phyloP scores from a whole-genome alignment of 2,888 invertebrate species.

The Chymomyza procnemis region DNA sequence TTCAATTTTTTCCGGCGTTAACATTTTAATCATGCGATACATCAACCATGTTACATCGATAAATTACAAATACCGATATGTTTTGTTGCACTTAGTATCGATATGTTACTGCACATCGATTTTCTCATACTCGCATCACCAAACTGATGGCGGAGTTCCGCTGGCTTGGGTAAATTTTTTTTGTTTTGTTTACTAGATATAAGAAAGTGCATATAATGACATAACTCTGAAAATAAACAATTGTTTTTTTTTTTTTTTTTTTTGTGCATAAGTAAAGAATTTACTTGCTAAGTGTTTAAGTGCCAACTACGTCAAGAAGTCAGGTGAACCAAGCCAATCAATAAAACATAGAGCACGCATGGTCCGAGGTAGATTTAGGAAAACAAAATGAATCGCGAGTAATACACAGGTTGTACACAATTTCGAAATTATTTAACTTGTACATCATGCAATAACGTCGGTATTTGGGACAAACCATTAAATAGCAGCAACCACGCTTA shows the following conservation, averaged over 20 bases:
- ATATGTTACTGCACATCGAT: neutral
- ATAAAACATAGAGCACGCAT: neutral
- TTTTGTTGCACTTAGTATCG: neutral
- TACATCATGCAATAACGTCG: neutral
- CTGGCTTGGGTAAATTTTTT: slow-evolving; percentile 37
- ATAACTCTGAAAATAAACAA: neutral
- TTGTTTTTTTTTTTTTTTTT: slow-evolving; percentile 53
- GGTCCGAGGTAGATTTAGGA: neutral
- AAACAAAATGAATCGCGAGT: slow-evolving; percentile 15
- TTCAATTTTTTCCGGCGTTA: neutral
- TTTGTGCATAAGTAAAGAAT: slow-evolving; percentile 64
- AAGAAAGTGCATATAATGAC: neutral
- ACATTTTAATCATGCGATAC: neutral
- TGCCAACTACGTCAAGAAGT: slow-evolving; percentile 38
- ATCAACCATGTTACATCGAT: neutral
- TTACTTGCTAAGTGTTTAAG: slow-evolving; percentile 48
- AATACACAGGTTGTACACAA: neutral
- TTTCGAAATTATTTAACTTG: neutral
- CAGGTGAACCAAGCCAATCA: neutral
- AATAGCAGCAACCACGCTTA: slow-evolving; percentile 3
- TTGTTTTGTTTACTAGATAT: neutral
- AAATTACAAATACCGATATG: neutral
- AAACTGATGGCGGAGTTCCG: slow-evolving; percentile 1
- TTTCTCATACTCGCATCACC: neutral
- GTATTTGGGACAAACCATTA: neutral